Conservation (phyloP, 2,113 vertebrate species). For the Arenaria interpres region DNA sequence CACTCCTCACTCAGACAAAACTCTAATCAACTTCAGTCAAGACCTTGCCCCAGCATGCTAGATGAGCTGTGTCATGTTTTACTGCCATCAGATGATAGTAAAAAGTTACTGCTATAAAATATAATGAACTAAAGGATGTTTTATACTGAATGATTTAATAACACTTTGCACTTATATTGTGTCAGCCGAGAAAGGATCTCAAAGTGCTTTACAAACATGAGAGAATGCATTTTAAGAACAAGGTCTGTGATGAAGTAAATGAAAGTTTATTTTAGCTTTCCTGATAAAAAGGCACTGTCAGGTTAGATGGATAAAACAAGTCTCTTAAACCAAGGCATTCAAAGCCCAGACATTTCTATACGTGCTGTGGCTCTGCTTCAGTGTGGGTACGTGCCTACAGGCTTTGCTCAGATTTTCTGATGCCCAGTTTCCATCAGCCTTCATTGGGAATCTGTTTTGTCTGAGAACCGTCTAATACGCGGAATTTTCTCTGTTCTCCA, state of each 20-base stretch:
- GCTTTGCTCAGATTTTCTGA: background rate
- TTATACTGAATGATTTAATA: conserved; percentile 33
- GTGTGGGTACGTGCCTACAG: background rate
- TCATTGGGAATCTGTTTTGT: background rate
- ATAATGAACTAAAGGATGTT: conserved; percentile 29
- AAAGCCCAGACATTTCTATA: rapidly evolving
- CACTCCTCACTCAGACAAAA: conserved; percentile 3
- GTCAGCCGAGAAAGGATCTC: background rate
- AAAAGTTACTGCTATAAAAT: background rate
- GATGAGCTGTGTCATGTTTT: conserved; percentile 45
- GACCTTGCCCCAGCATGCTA: background rate
- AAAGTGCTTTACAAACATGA: background rate
- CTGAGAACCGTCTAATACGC: background rate
- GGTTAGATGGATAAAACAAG: background rate
- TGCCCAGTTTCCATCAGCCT: background rate
- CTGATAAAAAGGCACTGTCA: background rate
- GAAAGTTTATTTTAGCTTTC: background rate
- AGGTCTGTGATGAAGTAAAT: background rate
- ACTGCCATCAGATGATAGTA: conserved; percentile 23
- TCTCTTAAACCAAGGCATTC: background rate
- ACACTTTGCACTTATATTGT: background rate
- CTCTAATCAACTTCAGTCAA: conserved; percentile 14
- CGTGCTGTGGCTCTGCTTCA: background rate
- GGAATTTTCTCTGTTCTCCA: background rate
- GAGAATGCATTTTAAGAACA: background rate